Evolutionary conservation across 2,797 vertebrate genomes (phyloP), one percentile per base, ranked within the genome.

Genomic region (Malacoctenus gilli): DNA sequence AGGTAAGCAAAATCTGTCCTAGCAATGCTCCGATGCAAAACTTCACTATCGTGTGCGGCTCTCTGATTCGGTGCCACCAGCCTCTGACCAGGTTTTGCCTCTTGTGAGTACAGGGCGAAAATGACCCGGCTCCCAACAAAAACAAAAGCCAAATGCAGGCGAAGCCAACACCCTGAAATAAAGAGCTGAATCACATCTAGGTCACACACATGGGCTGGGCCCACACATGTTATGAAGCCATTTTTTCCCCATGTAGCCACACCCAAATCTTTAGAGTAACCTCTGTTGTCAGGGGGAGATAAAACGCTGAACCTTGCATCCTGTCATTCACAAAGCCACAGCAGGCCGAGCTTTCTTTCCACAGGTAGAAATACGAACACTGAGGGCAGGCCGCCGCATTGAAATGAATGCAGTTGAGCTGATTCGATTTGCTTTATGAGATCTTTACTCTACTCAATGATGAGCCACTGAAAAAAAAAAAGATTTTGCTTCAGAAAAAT

Each of bases 181-280:
- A 72, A 85, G 54, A 73, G 54, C 40, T 78, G 50, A 87, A 62
- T 86, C 78, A 80, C 61, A 86, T 83, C 53, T 84, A 85, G 82
- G 83, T 86, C 84, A 87, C 75, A 71, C 70, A 79, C 79, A 65
- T 40, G 61, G 68, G 59, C 64, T 5, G 22, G 51, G 63, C 74
- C 64, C 44, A 56, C 73, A 58, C 40, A 52, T 67, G 79, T 60
- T 84, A 74, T 70, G 61, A 79, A 77, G 80, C 38, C 16, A 28
- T 40, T 59, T 66, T 53, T 57, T 35, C 28, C 34, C 16, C 58
- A 46, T 63, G 50, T 36, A 22, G 66, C 72, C 83, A 80, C 84
- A 65, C 83, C 85, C 54, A 7, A 43, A 36, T 75, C 66, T 59
- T 75, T 39, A 71, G 60, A 49, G 57, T 49, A 54, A 76, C 50